Evolutionary conservation across 1,140 invertebrate genomes (phyloP).

Genomic region (Caenorhabditis tropicalis): DNA sequence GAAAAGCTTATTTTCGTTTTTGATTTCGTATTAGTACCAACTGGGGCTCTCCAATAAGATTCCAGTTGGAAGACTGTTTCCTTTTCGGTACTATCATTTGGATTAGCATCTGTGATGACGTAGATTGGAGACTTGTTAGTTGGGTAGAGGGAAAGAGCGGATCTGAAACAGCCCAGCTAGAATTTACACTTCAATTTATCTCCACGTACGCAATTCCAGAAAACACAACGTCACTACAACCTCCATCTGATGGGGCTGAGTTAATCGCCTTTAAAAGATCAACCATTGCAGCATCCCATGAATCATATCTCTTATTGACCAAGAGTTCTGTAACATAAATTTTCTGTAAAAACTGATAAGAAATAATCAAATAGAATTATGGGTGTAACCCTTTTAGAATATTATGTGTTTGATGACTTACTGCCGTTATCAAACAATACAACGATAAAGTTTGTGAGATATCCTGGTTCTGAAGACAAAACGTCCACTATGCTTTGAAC

Average conservation of each 20-base stretch:
- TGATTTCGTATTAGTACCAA: not conserved
- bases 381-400: not conserved
- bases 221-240: slow-evolving; percentile 50
- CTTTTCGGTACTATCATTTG: slow-evolving; percentile 42
- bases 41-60: slow-evolving; percentile 47
- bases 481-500: slow-evolving; percentile 1
- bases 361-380: not conserved
- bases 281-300: not conserved
- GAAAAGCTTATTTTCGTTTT: not conserved
- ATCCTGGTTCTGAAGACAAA: slow-evolving; percentile 39
- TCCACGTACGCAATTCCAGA: not conserved
- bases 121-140: slow-evolving; percentile 56
- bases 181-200: not conserved
- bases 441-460: slow-evolving; percentile 47
- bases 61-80: slow-evolving; percentile 50
- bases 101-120: slow-evolving; percentile 57
- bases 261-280: slow-evolving; percentile 35
- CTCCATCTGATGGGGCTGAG: slow-evolving; percentile 30
- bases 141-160: slow-evolving; percentile 41
- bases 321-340: slow-evolving; percentile 13
- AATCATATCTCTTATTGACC: slow-evolving; percentile 3
- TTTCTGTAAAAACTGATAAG: not conserved
- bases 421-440: slow-evolving; percentile 55
- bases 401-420: not conserved
- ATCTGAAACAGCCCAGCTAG: not conserved